Base-by-base conservation (phyloP, 2,888 invertebrate species). In the Adelphocoris suturalis region DNA sequence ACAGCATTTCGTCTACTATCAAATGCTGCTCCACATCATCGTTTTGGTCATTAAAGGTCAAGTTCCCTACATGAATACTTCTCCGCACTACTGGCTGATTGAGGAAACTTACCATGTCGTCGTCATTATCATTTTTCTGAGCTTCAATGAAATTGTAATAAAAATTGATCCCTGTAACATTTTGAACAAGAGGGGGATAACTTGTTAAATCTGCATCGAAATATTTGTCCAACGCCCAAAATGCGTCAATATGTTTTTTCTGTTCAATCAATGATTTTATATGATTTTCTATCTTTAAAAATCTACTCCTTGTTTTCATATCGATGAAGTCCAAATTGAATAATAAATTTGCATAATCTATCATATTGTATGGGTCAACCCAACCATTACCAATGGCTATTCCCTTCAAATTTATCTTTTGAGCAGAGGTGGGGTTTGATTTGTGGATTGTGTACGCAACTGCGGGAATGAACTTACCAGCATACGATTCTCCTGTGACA, bases 401-500 rank as follows among this genome's bases (percentile, higher is more conserved):
- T 7, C 96, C 96, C 93, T 95, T 95, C 57, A 96, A 93, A 93
- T 97, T 97, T 16, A 97, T 96, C 93, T 96, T 96, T 9, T 95
- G 93, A 5, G 92, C 93, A 12, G 94, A 94, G 94, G 92, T 94
- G 12, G 88, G 68, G 94, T 92, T 95, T 16, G 80, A 89, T 94
- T 92, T 94, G 92, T 96, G 95, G 89, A 97, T 97, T 0, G 95
- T 95, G 86, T 97, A 93, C 0, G 97, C 97, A 0, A 98, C 98
- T 0, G 96, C 95, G 1, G 86, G 86, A 23, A 52, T 52, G 93
- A 96, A 96, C 93, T 96, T 96, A 0, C 98, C 98, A 78, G 95
- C 98, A 93, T 98, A 98, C 0, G 97, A 98, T 94, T 98, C 98
- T 0, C 98, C 98, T 0, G 97, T 96, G 0, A 97, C 95, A 94